A percentile compares a stretch with the other conserved stretches of the same genome.
phyloP scores from a whole-genome alignment of 2,113 vertebrate species.

The Sylvia atricapilla region DNA sequence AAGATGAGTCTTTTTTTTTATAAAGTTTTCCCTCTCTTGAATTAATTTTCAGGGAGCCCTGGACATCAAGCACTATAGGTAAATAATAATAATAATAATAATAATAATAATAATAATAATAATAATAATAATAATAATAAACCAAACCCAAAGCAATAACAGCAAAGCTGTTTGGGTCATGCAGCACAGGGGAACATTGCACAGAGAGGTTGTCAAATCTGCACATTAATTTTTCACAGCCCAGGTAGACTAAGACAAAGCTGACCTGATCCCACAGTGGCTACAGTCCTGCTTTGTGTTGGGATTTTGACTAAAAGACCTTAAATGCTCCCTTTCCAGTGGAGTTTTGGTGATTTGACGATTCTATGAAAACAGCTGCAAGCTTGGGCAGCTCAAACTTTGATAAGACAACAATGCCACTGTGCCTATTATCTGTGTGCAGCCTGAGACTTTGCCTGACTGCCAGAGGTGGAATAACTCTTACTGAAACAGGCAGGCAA shows the following conservation, averaged over 20 bases:
- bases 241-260: not conserved
- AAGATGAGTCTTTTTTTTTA: not conserved
- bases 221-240: not conserved
- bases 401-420: not conserved
- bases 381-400: not conserved
- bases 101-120: not conserved
- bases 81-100: not conserved
- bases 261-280: not conserved
- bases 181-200: not conserved
- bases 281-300: not conserved
- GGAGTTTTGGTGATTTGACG: not conserved
- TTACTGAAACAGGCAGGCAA: not conserved
- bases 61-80: not conserved
- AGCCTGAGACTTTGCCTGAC: not conserved
- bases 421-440: not conserved
- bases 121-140: not conserved
- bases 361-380: not conserved
- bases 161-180: not conserved
- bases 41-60: not conserved
- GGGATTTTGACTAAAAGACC: not conserved
- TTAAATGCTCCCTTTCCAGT: not conserved
- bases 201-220: not conserved
- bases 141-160: not conserved
- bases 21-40: not conserved
- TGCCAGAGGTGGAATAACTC: not conserved